These are phyloP conservation scores for Oscheius sp. DNA, from an alignment of 2,888 invertebrate genomes.

Conservation along the genomic window DNA sequence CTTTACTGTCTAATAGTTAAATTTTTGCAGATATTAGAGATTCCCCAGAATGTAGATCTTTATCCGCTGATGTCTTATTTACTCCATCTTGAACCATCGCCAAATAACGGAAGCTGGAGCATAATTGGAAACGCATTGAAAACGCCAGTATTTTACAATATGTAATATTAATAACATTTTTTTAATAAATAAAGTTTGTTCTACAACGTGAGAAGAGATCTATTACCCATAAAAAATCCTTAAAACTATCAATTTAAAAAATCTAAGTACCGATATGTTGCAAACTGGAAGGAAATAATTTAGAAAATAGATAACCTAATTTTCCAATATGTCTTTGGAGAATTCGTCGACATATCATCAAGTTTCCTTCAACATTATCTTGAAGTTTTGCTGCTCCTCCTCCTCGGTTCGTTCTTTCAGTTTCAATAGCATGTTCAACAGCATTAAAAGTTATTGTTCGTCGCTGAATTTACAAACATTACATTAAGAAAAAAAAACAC, in stretches of 20 bases:
- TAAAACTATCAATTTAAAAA: not conserved
- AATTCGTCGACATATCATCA: conserved; percentile 15
- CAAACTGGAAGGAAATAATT: not conserved
- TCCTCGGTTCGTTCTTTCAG: not conserved
- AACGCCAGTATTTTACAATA: not conserved
- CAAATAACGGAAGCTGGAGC: conserved; percentile 70
- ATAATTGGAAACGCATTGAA: conserved; percentile 38
- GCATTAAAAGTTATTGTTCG: not conserved
- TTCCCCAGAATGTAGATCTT: conserved; percentile 79
- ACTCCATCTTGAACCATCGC: conserved; percentile 74
- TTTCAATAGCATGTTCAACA: not conserved
- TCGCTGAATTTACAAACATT: not conserved
- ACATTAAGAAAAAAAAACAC: not conserved
- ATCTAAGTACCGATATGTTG: not conserved
- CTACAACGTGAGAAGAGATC: conserved; percentile 7
- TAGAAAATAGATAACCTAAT: conserved; percentile 17
- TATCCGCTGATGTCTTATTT: conserved; percentile 78
- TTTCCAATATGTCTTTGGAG: conserved; percentile 19
- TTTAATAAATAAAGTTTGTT: not conserved
- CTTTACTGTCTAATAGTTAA: not conserved
- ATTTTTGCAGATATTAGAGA: conserved; percentile 67
- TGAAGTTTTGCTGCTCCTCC: conserved; percentile 10
- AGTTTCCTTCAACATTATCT: conserved; percentile 19
- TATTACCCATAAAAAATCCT: not conserved
- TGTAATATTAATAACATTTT: not conserved